Evolutionary conservation across 2,888 invertebrate genomes (phyloP).

Genomic region (Meteorus cinctellus): DNA sequence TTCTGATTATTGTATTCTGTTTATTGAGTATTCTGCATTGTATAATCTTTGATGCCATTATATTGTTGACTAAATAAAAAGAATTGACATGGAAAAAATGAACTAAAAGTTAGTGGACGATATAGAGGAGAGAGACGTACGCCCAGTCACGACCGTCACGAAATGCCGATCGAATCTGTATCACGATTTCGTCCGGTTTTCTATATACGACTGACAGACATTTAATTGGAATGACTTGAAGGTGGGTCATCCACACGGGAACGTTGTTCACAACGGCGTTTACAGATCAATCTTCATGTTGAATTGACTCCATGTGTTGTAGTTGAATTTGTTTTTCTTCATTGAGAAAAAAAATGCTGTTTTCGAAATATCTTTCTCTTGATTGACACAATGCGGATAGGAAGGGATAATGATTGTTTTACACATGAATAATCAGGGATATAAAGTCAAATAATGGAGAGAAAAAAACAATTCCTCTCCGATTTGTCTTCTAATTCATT

Average conservation of each 20-base stretch:
- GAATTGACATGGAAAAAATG: conserved; percentile 24
- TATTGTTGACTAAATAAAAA: not conserved
- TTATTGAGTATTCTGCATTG: not conserved
- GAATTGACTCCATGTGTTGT: not conserved
- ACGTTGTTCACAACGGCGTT: not conserved
- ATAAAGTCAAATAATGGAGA: too few relatives aligned
- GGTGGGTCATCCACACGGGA: not conserved
- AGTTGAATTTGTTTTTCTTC: not conserved
- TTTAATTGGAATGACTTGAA: conserved; percentile 38
- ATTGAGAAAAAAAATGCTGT: too few relatives aligned
- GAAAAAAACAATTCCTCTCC: not conserved
- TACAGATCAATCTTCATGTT: conserved; percentile 10
- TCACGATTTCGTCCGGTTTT: conserved; percentile 42
- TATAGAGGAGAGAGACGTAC: conserved; percentile 20
- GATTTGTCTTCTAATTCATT: conserved; percentile 10
- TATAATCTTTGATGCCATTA: not conserved
- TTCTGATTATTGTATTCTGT: not conserved
- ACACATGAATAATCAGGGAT: too few relatives aligned
- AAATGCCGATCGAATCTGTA: conserved; percentile 41
- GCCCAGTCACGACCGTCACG: conserved; percentile 44
- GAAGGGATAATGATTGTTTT: too few relatives aligned
- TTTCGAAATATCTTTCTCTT: too few relatives aligned
- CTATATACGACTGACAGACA: conserved; percentile 35
- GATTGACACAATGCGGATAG: too few relatives aligned
- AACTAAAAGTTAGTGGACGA: conserved; percentile 10